Evolutionary conservation across 2,113 vertebrate species (phyloP).

Genomic region (Eulemur rufifrons): DNA sequence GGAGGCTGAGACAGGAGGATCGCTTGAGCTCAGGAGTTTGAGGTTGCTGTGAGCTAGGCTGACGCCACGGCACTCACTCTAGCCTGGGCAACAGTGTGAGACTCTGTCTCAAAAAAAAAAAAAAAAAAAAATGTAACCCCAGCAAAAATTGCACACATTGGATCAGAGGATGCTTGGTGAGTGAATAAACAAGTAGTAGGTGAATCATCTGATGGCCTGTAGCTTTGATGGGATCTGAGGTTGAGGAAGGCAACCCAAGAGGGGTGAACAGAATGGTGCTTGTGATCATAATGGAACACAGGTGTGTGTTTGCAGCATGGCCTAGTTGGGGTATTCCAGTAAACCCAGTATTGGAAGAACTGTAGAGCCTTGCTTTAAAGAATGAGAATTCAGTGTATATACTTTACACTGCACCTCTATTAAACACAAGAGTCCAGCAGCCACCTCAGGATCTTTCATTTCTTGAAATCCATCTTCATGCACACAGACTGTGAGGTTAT

Average conservation of each 20-base stretch:
- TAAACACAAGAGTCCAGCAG: neutral
- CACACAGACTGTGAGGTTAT: neutral
- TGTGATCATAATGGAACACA: neutral
- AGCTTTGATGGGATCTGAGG: neutral
- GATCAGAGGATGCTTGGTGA: neutral
- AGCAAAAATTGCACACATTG: neutral
- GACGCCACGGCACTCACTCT: too few species aligned
- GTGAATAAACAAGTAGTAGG: neutral
- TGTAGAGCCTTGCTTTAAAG: neutral
- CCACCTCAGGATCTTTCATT: neutral
- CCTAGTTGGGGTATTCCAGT: neutral
- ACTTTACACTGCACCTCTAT: neutral
- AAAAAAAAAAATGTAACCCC: neutral
- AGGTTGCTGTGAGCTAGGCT: too few species aligned
- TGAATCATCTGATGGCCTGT: neutral
- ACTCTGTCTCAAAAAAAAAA: too few species aligned
- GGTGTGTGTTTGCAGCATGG: neutral
- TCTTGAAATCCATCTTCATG: neutral
- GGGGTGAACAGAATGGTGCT: neutral
- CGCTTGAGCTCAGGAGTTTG: too few species aligned
- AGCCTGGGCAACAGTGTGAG: too few species aligned
- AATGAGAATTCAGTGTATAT: neutral
- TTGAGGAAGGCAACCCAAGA: neutral
- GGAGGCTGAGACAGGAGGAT: too few species aligned
- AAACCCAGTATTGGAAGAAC: neutral